Base-by-base conservation (phyloP, 1,140 invertebrate species). In the Diploscapter pachys region DNA sequence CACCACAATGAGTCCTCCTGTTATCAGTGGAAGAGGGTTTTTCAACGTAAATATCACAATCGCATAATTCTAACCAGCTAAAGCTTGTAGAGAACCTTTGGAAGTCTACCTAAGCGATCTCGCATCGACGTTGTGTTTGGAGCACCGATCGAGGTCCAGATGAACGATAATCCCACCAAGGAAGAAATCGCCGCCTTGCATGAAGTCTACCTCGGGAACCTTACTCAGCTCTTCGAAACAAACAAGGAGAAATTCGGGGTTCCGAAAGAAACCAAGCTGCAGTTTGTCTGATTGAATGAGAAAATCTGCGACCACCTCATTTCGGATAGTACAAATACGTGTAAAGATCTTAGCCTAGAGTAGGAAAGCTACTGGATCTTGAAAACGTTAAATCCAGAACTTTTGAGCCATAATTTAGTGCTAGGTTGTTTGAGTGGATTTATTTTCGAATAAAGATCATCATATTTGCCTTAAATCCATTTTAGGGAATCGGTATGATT, bases 191-290 rank as follows among this genome's bases (percentile, higher is more conserved):
- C 83, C 52, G 77, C 66, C 50, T 66, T 86, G 4, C 84, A 85
- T 71, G n/a, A 56, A 53, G 69, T 72, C 54, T 85, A 85, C 64
- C 74, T 76, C 63, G 52, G 66, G 6, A 72, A 65, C 50, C 78
- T 86, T 48, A 72, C 8, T 0, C 66, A 82, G 66, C 76, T 86
- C 3, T 86, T 86, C 72, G 79, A 86, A 54, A 69, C 77, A 50
- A 76, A 86, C 65, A 86, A 86, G 63, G 57, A 13, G 4, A 79
- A 86, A 54, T 86, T 79, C 67, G 82, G 82, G 9, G 79, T 83
- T 31, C 9, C 61, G 3, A 63, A 75, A 6, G 76, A 83, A 4
- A 48, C 50, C 3, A 52, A 68, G n/a, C 69, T 80, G 62, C 31
- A 31, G 31, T 31, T 31, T 31, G 31, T 31, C 31, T 31, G 31